phyloP scores from a whole-genome alignment of 2,797 vertebrate species.

The Xenentodon cancila region DNA sequence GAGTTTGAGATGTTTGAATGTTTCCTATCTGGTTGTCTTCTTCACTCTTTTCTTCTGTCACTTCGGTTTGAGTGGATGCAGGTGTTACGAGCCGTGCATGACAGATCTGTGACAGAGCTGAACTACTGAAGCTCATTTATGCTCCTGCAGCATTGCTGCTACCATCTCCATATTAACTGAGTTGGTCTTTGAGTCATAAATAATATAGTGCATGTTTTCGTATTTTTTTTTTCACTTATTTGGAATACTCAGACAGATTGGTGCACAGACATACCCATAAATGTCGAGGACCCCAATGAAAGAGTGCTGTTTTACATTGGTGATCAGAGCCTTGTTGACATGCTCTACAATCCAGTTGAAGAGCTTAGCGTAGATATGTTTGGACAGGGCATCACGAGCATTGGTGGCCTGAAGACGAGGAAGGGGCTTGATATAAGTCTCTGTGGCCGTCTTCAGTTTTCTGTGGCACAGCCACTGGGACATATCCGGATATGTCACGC shows the following conservation, averaged over 20 bases:
- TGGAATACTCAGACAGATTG: not conserved
- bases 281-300: constrained; percentile 98
- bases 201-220: too few species aligned
- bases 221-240: too few species aligned
- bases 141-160: too few species aligned
- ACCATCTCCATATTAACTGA: too few species aligned
- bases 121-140: too few species aligned
- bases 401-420: constrained; percentile 94
- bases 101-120: too few species aligned
- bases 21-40: too few species aligned
- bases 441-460: constrained; percentile 93
- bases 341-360: constrained; percentile 98
- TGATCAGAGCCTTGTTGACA: constrained; percentile 93
- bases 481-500: constrained; percentile 96
- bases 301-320: constrained; percentile 92
- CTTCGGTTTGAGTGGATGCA: too few species aligned
- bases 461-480: constrained; percentile 97
- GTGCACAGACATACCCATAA: constrained; percentile 85
- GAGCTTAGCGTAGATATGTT: constrained; percentile 97
- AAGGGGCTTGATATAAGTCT: constrained; percentile 96
- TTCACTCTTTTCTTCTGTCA: too few species aligned
- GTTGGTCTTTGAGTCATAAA: too few species aligned
- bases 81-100: too few species aligned
- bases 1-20: too few species aligned
- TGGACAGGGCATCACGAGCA: constrained; percentile 93